Evolutionary conservation across 2,797 vertebrate species (phyloP), one percentile per base, ranked within the genome.

Genomic region (Enoplosus armatus): DNA sequence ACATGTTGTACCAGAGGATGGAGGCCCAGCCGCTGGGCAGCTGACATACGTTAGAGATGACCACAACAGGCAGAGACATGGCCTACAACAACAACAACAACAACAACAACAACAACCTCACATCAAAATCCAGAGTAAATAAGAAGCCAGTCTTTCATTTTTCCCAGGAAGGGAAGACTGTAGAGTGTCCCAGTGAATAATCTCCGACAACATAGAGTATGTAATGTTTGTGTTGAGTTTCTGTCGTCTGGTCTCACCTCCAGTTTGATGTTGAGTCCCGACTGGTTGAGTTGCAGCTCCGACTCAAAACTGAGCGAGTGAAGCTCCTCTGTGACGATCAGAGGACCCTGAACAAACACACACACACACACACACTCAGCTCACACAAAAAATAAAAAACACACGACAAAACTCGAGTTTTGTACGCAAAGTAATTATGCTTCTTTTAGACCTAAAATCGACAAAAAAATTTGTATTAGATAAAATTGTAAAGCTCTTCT

Each of bases 1-100:
- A 92, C 97, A 99, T 99, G 95, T 99, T 99, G 96, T 99, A 99
- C 98, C 98, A 99, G 53, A 99, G 91, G 90, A 99, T 97, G 67
- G 98, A 99, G 75, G 98, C 98, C 98, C 98, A 99, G 72, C 97
- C 98, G 14, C 97, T 97, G 20, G 98, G 98, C 64, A 99, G 96
- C 94, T 99, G 98, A 87, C 97, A 97, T 58, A 99, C 98, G 0
- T 99, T 99, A 48, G 98, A 99, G 93, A 99, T 99, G 77, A 99
- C 97, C 29, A 99, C 97, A 1, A 99, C 93, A 0, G 98, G 98
- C 78, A 99, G 94, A 10, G 98, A 99, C 3, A 94, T 93, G 2
- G 97, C 97, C 98, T 99, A 61, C 29, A 89, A 90, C 29, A 12
- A 48, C 63, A 6, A 60, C 20, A 27, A 47, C 11, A 18, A 66